Conservation (phyloP, 1,140 invertebrate genomes). For the Panagrolaimus sp. region DNA sequence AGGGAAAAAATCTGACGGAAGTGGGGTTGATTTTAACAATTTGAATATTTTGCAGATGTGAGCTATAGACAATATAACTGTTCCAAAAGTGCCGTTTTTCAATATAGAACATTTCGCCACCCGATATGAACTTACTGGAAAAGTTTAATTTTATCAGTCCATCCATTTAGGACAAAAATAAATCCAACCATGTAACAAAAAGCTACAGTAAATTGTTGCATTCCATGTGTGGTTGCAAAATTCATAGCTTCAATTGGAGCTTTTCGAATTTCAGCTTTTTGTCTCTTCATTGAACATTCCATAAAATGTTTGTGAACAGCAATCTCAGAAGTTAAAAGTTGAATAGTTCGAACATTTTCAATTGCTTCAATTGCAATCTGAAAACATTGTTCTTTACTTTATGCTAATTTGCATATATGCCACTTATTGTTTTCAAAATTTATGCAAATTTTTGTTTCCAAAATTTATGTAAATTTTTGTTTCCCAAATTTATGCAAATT, state of each 20-base stretch:
- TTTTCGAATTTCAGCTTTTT: constrained; percentile 21
- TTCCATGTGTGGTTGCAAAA: constrained; percentile 28
- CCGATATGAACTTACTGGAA: constrained; percentile 25
- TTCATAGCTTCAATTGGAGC: constrained; percentile 27
- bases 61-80: too few species aligned
- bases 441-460: too few species aligned
- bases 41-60: too few species aligned
- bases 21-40: too few species aligned
- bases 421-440: too few species aligned
- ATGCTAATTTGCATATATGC: too few species aligned
- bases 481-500: too few species aligned
- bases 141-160: constrained; percentile 28
- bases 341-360: constrained; percentile 74
- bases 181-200: constrained; percentile 38
- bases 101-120: too few species aligned
- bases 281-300: constrained; percentile 24
- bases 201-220: constrained; percentile 31
- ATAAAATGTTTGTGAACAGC: constrained; percentile 62
- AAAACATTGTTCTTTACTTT: too few species aligned
- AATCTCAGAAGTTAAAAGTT: constrained; percentile 69
- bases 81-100: too few species aligned
- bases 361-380: constrained; percentile 72
- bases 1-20: too few species aligned
- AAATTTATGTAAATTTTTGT: too few species aligned
- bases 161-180: constrained; percentile 26